A percentile compares a stretch with the other conserved stretches of the same genome.
These are phyloP conservation scores for Stegophylla sp. DNA, from an alignment of 2,888 invertebrate genomes.

Conservation along the genomic window DNA sequence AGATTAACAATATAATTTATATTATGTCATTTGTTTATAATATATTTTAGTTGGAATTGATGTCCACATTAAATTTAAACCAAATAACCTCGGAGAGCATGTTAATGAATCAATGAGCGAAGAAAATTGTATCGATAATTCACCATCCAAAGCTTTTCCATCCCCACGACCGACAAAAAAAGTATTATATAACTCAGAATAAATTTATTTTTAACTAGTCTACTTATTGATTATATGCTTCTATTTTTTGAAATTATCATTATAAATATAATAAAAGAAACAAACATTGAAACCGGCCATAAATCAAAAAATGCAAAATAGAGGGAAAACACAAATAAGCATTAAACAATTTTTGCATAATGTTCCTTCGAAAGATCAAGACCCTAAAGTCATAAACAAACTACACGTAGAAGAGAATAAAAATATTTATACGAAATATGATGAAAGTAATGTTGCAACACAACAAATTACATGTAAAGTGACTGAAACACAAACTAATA, in stretches of 20 bases:
- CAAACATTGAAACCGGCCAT: neutral
- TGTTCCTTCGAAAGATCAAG: slow-evolving; percentile 17
- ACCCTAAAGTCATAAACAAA: slow-evolving; percentile 6
- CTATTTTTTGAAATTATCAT: neutral
- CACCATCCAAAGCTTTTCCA: neutral
- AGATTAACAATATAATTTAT: too few species aligned
- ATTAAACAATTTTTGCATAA: slow-evolving; percentile 34
- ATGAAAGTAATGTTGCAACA: slow-evolving; percentile 16
- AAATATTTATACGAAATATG: neutral
- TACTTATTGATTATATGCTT: too few species aligned
- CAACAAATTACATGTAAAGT: neutral
- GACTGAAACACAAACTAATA: slow-evolving; percentile 11
- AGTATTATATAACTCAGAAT: neutral
- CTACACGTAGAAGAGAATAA: neutral
- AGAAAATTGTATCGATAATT: neutral
- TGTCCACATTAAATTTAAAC: slow-evolving; percentile 29
- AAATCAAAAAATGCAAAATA: slow-evolving; percentile 11
- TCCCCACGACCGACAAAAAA: neutral
- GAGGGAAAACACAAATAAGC: slow-evolving; percentile 22
- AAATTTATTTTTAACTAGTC: neutral
- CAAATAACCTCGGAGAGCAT: neutral
- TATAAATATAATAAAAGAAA: neutral
- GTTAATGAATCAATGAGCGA: slow-evolving; percentile 34
- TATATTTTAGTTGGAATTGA: slow-evolving; percentile 15
- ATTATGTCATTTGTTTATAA: too few species aligned